These are phyloP conservation scores for Cataglyphis altisquamis DNA, from an alignment of 2,888 invertebrate genomes.

Conservation along the genomic window DNA sequence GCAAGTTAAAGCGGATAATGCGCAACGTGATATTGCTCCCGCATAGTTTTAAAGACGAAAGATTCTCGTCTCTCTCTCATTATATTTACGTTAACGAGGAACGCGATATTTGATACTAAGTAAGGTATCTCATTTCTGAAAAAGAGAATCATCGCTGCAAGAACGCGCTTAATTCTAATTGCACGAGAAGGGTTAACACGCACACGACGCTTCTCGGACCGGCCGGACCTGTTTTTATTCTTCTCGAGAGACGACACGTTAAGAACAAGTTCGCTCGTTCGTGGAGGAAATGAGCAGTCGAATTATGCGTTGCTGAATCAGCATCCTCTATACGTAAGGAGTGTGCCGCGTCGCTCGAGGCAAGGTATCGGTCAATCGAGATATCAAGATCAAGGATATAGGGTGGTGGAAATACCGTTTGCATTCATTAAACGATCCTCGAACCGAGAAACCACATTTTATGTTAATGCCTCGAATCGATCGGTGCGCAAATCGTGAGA, in stretches of 20 bases:
- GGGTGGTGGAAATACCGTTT: constrained; percentile 2
- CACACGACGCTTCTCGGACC: not conserved
- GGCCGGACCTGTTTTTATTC: constrained; percentile 30
- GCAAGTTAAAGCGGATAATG: constrained; percentile 46
- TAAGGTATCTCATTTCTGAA: constrained; percentile 24
- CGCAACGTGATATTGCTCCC: constrained; percentile 33
- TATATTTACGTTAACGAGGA: constrained; percentile 44
- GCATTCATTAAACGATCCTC: not conserved
- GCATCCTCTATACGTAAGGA: constrained; percentile 8
- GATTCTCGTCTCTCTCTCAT: constrained; percentile 4
- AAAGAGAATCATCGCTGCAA: not conserved
- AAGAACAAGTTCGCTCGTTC: constrained; percentile 2
- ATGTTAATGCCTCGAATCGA: constrained; percentile 16
- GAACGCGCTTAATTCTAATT: constrained; percentile 22
- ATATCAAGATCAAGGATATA: not conserved
- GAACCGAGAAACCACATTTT: not conserved
- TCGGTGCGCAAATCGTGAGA: not conserved
- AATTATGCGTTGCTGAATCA: not conserved
- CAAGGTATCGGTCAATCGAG: not conserved
- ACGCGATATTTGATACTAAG: constrained; percentile 12
- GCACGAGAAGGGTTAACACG: not conserved
- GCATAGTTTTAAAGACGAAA: constrained; percentile 47
- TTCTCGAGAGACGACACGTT: constrained; percentile 6
- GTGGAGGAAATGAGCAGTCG: not conserved
- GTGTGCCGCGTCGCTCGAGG: not conserved